Conservation (phyloP, 2,797 vertebrate species). For the Peromyscus eremicus region DNA sequence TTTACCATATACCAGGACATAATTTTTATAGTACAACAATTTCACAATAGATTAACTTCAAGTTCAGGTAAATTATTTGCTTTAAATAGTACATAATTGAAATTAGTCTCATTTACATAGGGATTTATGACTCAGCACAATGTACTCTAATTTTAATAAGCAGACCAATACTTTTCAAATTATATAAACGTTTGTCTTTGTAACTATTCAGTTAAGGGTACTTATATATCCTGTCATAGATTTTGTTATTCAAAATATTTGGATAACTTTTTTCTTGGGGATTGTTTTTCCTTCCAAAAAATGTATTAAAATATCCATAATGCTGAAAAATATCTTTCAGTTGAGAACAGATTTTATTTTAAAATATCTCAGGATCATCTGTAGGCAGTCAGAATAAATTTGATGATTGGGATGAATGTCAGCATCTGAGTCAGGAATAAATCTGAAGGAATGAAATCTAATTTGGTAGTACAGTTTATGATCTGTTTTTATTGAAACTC, state of each 20-base stretch:
- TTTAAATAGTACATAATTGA: constrained; percentile 22
- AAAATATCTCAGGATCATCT: constrained; percentile 63
- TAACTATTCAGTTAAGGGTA: constrained; percentile 16
- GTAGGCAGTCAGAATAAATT: constrained; percentile 65
- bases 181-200: neutral
- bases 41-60: constrained; percentile 43
- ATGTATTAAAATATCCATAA: constrained; percentile 60
- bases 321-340: neutral
- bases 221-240: constrained; percentile 43
- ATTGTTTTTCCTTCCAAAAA: neutral
- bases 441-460: constrained; percentile 60
- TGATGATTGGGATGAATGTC: constrained; percentile 59
- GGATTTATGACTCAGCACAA: neutral
- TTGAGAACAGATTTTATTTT: constrained; percentile 56
- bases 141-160: constrained; percentile 54
- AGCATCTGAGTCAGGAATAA: constrained; percentile 40
- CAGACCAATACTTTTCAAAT: neutral
- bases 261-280: neutral
- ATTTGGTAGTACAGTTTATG: constrained; percentile 37
- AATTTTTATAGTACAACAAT: neutral
- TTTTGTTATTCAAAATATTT: constrained; percentile 70
- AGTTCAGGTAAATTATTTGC: constrained; percentile 31
- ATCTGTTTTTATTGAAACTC: constrained; percentile 25
- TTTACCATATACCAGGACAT: constrained; percentile 58
- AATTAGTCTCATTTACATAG: neutral